These are phyloP conservation scores for Enteromius anoplus DNA, from an alignment of 2,797 vertebrate genomes.

Conservation along the genomic window DNA sequence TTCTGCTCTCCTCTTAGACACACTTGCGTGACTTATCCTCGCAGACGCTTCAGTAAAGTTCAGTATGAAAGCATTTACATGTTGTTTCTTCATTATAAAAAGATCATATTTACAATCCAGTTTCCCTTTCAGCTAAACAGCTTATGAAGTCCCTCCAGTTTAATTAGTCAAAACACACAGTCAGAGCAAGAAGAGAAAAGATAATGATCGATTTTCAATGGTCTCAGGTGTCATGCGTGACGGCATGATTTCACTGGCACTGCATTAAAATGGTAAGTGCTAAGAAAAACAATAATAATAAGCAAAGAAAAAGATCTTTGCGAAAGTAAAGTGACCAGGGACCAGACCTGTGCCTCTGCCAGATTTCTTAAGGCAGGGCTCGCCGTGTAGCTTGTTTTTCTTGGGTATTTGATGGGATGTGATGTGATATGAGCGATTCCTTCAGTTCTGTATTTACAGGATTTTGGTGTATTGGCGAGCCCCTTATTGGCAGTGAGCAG, in stretches of 20 bases:
- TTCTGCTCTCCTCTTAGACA: slow-evolving; percentile 24
- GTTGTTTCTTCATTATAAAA: slow-evolving; percentile 38
- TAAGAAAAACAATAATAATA: slow-evolving; percentile 63
- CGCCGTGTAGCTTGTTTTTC: slow-evolving; percentile 27
- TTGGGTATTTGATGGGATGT: slow-evolving; percentile 8
- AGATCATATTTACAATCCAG: slow-evolving; percentile 76
- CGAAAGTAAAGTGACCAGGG: slow-evolving; percentile 48
- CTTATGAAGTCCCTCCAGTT: slow-evolving; percentile 69
- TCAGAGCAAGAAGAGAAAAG: slow-evolving; percentile 41
- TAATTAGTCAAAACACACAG: slow-evolving; percentile 63
- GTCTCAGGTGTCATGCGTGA: slow-evolving; percentile 53
- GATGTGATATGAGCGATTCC: slow-evolving; percentile 58
- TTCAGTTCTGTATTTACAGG: slow-evolving; percentile 62
- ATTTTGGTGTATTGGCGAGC: slow-evolving; percentile 63
- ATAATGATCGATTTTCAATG: slow-evolving; percentile 58
- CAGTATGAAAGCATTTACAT: slow-evolving; percentile 54
- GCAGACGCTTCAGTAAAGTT: slow-evolving; percentile 30
- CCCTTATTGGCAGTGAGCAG: slow-evolving; percentile 44
- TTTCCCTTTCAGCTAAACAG: slow-evolving; percentile 67
- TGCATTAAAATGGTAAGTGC: slow-evolving; percentile 74
- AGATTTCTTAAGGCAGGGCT: slow-evolving; percentile 72
- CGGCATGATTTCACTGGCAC: slow-evolving; percentile 63
- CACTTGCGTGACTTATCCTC: slow-evolving; percentile 24
- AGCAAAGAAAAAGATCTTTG: slow-evolving; percentile 56
- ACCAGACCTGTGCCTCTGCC: slow-evolving; percentile 49